A percentile compares a stretch with the other conserved stretches of the same genome.
Evolutionary conservation across 2,113 vertebrate species (phyloP).

Genomic region (Pimephales promelas): DNA sequence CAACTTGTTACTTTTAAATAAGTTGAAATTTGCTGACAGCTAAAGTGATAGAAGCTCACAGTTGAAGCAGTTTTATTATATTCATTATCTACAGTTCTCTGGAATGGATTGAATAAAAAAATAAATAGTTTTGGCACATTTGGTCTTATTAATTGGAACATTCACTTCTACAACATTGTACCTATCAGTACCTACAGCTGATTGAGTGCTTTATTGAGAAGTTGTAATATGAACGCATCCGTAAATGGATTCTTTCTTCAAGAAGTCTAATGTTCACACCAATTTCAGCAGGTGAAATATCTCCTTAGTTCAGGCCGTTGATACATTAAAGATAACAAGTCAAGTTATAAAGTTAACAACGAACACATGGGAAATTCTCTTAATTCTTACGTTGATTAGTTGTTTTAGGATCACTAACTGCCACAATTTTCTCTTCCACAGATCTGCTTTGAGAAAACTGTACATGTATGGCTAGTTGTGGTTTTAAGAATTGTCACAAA

Average conservation of each 20-base stretch:
- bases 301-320: background rate
- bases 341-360: background rate
- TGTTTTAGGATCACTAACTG: background rate
- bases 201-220: slow-evolving; percentile 2
- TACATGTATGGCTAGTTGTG: background rate
- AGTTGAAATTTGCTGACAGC: background rate
- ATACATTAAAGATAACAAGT: background rate
- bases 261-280: background rate
- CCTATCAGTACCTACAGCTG: background rate
- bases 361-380: background rate
- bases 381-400: too few relatives aligned
- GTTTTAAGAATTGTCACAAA: background rate
- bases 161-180: background rate
- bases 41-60: background rate
- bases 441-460: background rate
- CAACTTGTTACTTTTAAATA: background rate
- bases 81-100: background rate
- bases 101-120: background rate
- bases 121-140: background rate
- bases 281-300: background rate
- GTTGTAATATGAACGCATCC: background rate
- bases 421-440: background rate
- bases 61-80: background rate
- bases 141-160: background rate
- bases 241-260: background rate